A percentile compares a stretch with the other conserved stretches of the same genome.
Conservation (phyloP, 2,113 vertebrate species). For the Donacobius atricapilla region DNA sequence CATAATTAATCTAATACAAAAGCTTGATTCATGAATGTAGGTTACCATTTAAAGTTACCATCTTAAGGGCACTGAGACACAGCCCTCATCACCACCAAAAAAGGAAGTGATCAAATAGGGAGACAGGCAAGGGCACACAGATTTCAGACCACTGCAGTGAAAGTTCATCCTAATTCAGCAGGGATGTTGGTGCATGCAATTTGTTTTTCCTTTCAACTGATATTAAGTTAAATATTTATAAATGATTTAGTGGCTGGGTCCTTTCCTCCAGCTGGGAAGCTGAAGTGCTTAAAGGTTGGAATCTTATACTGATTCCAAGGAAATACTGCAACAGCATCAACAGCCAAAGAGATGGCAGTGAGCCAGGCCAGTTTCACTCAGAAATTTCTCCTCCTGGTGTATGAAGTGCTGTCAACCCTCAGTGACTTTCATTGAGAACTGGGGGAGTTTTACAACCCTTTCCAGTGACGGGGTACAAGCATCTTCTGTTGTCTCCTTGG, state of each 20-base stretch:
- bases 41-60: background rate
- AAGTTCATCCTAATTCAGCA: background rate
- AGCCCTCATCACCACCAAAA: background rate
- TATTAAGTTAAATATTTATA: background rate
- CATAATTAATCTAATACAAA: background rate
- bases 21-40: accelerated
- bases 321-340: background rate
- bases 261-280: background rate
- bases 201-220: background rate
- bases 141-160: background rate
- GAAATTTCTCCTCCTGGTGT: background rate
- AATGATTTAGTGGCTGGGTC: background rate
- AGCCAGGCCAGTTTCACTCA: background rate
- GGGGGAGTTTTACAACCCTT: background rate
- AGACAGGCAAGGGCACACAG: background rate
- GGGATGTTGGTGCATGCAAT: background rate
- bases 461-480: background rate
- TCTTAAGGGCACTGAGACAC: background rate
- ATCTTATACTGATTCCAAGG: background rate
- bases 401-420: background rate
- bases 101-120: background rate
- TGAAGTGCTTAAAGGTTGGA: background rate
- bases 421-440: background rate
- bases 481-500: background rate
- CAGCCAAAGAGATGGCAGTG: background rate